Conservation (phyloP, 2,113 vertebrate genomes). For the Phaethornis superciliosus region DNA sequence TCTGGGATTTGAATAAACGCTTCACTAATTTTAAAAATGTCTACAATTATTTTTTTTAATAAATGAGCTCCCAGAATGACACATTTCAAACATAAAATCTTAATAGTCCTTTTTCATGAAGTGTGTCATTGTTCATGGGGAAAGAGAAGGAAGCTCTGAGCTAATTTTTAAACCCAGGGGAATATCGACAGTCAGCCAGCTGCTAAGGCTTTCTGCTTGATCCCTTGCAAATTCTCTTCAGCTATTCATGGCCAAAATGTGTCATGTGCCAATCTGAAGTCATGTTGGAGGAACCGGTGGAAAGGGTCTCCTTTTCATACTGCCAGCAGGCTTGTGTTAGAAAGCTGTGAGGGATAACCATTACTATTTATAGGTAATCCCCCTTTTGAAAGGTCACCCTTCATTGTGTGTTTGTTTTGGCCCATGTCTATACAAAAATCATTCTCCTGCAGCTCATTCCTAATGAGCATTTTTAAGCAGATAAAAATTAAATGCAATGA, state of each 20-base stretch:
- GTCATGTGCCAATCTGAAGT: slow-evolving; percentile 4
- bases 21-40: slow-evolving; percentile 66
- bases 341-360: slow-evolving; percentile 65
- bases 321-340: slow-evolving; percentile 43
- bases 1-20: slow-evolving; percentile 50
- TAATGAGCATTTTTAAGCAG: slow-evolving; percentile 7
- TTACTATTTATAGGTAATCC: slow-evolving; percentile 78
- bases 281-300: slow-evolving; percentile 18
- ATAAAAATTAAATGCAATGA: slow-evolving; percentile 39
- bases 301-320: slow-evolving; percentile 49
- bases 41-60: slow-evolving; percentile 63
- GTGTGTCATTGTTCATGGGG: slow-evolving; percentile 20
- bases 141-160: slow-evolving; percentile 39
- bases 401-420: slow-evolving; percentile 58
- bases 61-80: slow-evolving; percentile 55
- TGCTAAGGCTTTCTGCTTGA: slow-evolving; percentile 43
- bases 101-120: slow-evolving; percentile 50
- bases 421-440: slow-evolving; percentile 40
- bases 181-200: background rate
- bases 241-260: slow-evolving; percentile 56
- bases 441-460: background rate
- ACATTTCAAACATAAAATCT: slow-evolving; percentile 72
- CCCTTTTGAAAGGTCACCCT: slow-evolving; percentile 72
- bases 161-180: slow-evolving; percentile 21
- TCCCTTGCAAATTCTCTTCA: slow-evolving; percentile 61